These are phyloP conservation scores for Urosaurus nigricauda DNA, from an alignment of 2,797 vertebrate genomes.

Conservation along the genomic window DNA sequence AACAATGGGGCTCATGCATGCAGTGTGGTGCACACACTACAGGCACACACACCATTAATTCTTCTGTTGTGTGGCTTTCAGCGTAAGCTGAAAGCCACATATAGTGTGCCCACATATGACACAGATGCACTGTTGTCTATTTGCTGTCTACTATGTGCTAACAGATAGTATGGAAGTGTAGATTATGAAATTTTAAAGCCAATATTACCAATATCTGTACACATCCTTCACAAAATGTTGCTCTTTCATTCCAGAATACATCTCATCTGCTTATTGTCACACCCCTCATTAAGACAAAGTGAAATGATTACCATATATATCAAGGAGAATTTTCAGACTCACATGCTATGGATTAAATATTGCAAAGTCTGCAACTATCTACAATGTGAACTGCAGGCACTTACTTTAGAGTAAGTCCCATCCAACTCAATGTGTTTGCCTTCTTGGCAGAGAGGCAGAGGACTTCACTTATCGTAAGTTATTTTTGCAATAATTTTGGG, in stretches of 20 bases:
- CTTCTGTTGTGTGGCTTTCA: no score
- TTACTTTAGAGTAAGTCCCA: neutral
- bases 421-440: neutral
- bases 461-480: neutral
- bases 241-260: neutral
- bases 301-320: neutral
- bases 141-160: neutral
- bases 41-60: no score
- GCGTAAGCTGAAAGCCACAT: no score
- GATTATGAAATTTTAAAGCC: neutral
- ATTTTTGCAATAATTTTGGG: neutral
- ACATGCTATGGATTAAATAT: neutral
- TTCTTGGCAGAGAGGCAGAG: neutral
- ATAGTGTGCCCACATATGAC: no score
- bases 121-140: no score
- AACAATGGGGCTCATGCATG: no score
- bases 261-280: neutral
- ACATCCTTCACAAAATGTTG: neutral
- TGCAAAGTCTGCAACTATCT: neutral
- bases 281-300: neutral
- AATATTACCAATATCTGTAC: neutral
- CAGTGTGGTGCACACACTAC: no score
- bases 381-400: neutral
- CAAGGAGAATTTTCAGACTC: neutral
- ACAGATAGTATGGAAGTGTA: neutral